Evolutionary conservation across 2,888 invertebrate genomes (phyloP), one percentile per base, ranked within the genome.

Genomic region (Portevinia maculata): DNA sequence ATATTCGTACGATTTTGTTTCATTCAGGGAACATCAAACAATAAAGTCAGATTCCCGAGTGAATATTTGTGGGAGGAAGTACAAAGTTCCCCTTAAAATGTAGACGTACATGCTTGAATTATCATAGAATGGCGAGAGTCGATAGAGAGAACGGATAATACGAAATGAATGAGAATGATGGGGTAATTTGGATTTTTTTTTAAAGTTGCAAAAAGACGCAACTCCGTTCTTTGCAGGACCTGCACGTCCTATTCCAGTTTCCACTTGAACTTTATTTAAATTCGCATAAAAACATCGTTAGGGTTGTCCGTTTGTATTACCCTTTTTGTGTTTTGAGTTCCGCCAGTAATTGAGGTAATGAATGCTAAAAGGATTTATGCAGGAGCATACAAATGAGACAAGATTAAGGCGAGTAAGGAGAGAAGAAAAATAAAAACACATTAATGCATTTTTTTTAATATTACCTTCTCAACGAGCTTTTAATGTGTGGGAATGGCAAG

Each of bases 281-380:
- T 71, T 65, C 78, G 32, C 30, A 59, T 71, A 78, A 78, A 71
- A 78, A 52, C 64, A 65, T 78, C 78, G 44, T 78, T 78, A 65
- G 78, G 57, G 57, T 57, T 64, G 62, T 64, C 11, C 15, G 11
- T 19, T 30, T 15, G 9, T 46, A 5, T 37, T 37, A 34, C 7
- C 17, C 0, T 41, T 34, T 46, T 17, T 11, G 60, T 7, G 46
- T 44, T 55, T 24, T 44, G 41, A 62, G 53, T 60, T 55, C 53
- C 39, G 46, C 17, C 11, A 46, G 13, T 78, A 70, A 76, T 76
- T 57, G 70, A 34, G 70, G 41, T 44, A 78, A 57, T 64, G 76
- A 57, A 64, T 70, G 57, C 50, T 55, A 8, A 44, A 70, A 53
- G 62, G 57, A 50, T 57, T 64, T 28, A 57, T 64, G 62, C 17